These are phyloP conservation scores for Taurulus bubalis DNA, from an alignment of 2,113 vertebrate species.

Conservation along the genomic window DNA sequence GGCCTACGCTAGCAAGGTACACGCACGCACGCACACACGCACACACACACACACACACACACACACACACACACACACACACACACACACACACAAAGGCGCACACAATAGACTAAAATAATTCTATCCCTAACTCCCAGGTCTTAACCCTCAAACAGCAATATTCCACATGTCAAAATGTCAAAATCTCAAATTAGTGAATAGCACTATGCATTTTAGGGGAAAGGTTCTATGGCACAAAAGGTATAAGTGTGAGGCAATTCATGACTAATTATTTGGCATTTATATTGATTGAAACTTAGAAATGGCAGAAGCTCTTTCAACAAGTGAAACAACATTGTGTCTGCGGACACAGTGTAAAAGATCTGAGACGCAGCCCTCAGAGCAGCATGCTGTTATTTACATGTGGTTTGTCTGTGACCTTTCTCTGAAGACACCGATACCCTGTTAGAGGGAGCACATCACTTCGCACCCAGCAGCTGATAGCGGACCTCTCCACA, in stretches of 20 bases:
- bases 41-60: background rate
- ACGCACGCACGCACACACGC: background rate
- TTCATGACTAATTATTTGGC: background rate
- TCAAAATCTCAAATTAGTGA: no score
- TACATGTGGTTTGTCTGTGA: constrained; percentile 42
- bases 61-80: constrained; percentile 31
- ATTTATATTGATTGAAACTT: background rate
- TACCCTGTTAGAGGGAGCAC: constrained; percentile 54
- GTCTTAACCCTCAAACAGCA: background rate
- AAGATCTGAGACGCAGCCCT: constrained; percentile 1
- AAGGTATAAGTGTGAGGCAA: background rate
- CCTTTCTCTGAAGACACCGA: constrained; percentile 58
- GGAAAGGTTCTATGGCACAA: no score
- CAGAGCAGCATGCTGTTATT: constrained; percentile 27
- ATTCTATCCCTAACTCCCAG: background rate
- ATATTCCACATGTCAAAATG: background rate
- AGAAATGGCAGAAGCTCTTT: background rate
- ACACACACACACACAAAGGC: background rate
- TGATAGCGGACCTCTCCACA: constrained; percentile 54
- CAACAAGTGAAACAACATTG: constrained; percentile 4
- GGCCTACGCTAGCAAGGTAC: constrained; percentile 84
- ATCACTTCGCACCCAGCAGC: constrained; percentile 74
- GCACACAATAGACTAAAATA: no score
- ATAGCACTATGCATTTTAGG: no score
- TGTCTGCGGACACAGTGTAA: constrained; percentile 7